Percentiles rank a stretch among this genome's conserved stretches.
Conservation (phyloP, 2,888 invertebrate species). For the Aricia artaxerxes region DNA sequence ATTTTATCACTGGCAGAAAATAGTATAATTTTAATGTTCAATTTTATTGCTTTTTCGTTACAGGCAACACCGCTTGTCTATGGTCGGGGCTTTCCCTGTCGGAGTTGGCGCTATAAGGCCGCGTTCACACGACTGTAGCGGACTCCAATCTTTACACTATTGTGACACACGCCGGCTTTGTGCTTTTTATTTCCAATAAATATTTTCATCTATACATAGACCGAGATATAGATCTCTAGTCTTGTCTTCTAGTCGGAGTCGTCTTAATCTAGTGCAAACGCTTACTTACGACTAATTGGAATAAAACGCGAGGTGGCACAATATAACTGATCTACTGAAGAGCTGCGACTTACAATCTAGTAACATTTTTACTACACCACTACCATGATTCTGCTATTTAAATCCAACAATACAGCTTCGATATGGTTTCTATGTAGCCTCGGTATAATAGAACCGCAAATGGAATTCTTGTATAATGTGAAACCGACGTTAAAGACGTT, state of each 20-base stretch:
- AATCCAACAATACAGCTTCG: background rate
- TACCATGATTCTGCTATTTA: background rate
- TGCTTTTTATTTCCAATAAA: conserved; percentile 40
- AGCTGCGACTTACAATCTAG: conserved; percentile 35
- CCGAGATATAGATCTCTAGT: conserved; percentile 39
- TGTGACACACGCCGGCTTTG: conserved; percentile 54
- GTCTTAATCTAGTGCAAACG: conserved; percentile 46
- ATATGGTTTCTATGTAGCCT: background rate
- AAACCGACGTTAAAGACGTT: background rate
- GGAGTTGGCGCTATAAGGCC: conserved; percentile 53
- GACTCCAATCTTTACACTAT: conserved; percentile 60
- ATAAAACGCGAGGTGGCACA: conserved; percentile 74
- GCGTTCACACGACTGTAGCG: conserved; percentile 72
- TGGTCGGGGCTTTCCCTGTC: background rate
- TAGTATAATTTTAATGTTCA: background rate
- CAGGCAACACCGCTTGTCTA: background rate
- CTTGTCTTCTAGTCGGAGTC: conserved; percentile 67
- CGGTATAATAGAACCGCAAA: too few relatives aligned
- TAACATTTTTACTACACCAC: background rate
- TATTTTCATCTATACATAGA: conserved; percentile 37
- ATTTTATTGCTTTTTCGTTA: background rate
- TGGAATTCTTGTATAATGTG: too few relatives aligned
- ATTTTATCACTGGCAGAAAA: background rate
- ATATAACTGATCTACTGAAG: conserved; percentile 52
- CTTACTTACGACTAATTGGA: conserved; percentile 72